Evolutionary conservation across 2,113 vertebrate species (phyloP).

Genomic region (Phoxinus phoxinus): DNA sequence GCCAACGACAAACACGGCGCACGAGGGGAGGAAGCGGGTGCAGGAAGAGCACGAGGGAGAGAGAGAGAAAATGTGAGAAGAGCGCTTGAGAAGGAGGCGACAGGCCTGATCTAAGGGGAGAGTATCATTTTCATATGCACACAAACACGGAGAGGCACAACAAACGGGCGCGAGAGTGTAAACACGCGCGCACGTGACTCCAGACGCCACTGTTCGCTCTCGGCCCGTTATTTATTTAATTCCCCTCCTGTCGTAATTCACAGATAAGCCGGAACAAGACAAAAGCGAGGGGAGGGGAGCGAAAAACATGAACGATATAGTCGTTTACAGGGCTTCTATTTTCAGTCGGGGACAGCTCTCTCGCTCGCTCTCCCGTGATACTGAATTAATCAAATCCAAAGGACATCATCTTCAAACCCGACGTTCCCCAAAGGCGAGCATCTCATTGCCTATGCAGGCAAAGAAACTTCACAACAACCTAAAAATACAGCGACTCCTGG

Average conservation of each 20-base stretch:
- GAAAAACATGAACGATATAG: slow-evolving; percentile 78
- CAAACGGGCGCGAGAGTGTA: slow-evolving; percentile 51
- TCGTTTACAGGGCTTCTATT: slow-evolving; percentile 82
- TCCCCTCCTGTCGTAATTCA: slow-evolving; percentile 69
- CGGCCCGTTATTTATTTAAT: slow-evolving; percentile 61
- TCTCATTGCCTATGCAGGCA: slow-evolving; percentile 95
- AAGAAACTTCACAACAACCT: slow-evolving; percentile 96
- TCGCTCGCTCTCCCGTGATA: slow-evolving; percentile 63
- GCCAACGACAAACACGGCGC: slow-evolving; percentile 60
- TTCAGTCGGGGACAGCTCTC: slow-evolving; percentile 80
- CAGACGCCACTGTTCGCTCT: slow-evolving; percentile 48
- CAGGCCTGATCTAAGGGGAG: slow-evolving; percentile 57
- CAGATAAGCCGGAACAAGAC: slow-evolving; percentile 72
- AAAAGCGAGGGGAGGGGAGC: slow-evolving; percentile 61
- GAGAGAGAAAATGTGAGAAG: slow-evolving; percentile 8
- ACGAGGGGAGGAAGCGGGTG: slow-evolving; percentile 11
- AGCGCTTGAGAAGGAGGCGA: slow-evolving; percentile 52
- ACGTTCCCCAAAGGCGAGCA: slow-evolving; percentile 95
- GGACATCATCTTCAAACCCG: slow-evolving; percentile 98
- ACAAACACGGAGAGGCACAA: slow-evolving; percentile 42
- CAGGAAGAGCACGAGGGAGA: slow-evolving; percentile 17
- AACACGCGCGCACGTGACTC: slow-evolving; percentile 54
- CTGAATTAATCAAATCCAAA: slow-evolving; percentile 99
- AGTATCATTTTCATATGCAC: slow-evolving; percentile 55
- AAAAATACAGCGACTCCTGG: slow-evolving; percentile 96